Conservation (phyloP, 35 echinoderm and acorn worm species). For the Hemicentrotus pulcherrimus region DNA sequence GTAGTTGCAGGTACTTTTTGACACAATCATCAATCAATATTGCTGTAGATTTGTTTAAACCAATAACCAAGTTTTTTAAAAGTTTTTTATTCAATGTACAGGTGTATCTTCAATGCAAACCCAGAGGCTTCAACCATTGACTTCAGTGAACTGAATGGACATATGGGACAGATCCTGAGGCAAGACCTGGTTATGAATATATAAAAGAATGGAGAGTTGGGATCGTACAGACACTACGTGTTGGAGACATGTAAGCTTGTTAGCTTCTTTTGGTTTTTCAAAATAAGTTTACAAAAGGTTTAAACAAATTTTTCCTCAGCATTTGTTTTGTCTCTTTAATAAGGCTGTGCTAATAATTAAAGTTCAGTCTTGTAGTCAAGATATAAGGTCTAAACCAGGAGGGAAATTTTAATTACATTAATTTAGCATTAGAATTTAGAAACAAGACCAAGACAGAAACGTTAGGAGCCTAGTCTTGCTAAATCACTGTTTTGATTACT, state of each 20-base stretch:
- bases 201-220: conserved; percentile 73
- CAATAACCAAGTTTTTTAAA: neutral
- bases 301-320: neutral
- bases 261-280: neutral
- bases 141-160: conserved; percentile 23
- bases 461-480: too few relatives aligned
- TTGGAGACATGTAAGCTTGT: conserved; percentile 58
- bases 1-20: too few relatives aligned
- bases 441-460: too few relatives aligned
- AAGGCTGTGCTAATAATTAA: neutral
- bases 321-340: neutral
- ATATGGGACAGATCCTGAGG: conserved; percentile 27
- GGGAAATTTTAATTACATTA: too few relatives aligned
- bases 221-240: conserved; percentile 77
- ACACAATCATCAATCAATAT: too few relatives aligned
- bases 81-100: neutral
- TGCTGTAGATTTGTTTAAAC: too few relatives aligned
- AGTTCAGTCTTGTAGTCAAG: neutral
- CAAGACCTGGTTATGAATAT: conserved; percentile 86
- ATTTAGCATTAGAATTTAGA: too few relatives aligned
- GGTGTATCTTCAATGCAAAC: conserved; percentile 88
- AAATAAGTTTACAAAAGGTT: neutral
- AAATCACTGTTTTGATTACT: too few relatives aligned
- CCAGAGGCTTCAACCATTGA: conserved; percentile 10
- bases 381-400: too few relatives aligned